phyloP scores from a whole-genome alignment of 2,113 vertebrate species.

The Merops nubicus region DNA sequence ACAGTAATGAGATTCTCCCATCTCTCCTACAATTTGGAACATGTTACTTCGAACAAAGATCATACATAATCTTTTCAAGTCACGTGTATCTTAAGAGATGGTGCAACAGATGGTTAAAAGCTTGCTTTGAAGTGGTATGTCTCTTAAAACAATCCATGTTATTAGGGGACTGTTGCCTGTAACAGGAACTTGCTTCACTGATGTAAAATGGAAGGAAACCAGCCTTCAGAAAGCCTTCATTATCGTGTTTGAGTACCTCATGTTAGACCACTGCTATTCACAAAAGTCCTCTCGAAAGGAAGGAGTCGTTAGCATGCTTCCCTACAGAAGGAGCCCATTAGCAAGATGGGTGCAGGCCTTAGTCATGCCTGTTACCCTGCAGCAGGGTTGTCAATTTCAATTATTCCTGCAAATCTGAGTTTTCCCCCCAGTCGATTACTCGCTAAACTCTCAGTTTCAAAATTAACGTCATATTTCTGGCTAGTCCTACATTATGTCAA shows the following conservation, averaged over 20 bases:
- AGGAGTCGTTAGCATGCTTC: neutral
- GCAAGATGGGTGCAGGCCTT: neutral
- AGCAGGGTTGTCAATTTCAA: neutral
- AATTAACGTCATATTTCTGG: conserved; percentile 17
- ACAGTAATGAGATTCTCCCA: neutral
- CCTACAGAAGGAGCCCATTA: neutral
- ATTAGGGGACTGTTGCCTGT: neutral
- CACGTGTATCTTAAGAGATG: neutral
- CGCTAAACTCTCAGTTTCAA: neutral
- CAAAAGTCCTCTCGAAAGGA: neutral
- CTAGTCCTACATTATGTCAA: neutral
- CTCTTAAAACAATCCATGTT: neutral
- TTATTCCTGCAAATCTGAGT: conserved; percentile 13
- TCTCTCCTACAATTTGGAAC: neutral
- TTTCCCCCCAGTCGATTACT: neutral
- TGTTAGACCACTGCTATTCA: neutral
- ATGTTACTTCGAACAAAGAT: neutral
- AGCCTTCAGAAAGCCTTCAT: conserved; percentile 16
- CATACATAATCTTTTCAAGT: neutral
- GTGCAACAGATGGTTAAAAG: neutral
- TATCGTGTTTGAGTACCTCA: neutral
- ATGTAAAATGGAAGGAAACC: conserved; percentile 13
- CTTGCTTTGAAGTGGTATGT: neutral
- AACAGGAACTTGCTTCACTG: neutral
- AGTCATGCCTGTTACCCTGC: neutral